phyloP scores from a whole-genome alignment of 2,797 vertebrate genomes.

The Bovichtus diacanthus region DNA sequence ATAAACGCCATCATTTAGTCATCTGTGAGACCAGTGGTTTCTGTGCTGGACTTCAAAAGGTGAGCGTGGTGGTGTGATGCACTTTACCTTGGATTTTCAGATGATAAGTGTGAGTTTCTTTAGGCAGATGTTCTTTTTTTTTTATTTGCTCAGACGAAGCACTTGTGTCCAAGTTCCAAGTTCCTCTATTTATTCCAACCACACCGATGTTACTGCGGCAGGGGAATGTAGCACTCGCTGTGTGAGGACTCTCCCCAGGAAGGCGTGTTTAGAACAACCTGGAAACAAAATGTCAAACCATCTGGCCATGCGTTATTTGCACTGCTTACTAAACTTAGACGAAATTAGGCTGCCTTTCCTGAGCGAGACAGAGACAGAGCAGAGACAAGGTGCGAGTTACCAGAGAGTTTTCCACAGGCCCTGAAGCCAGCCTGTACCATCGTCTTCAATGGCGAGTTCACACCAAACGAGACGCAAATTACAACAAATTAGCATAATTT shows the following conservation, averaged over 20 bases:
- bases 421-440: neutral
- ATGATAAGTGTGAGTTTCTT: conserved; percentile 4
- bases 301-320: conserved; percentile 10
- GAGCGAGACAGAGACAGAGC: neutral
- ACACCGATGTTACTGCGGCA: neutral
- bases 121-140: neutral
- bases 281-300: conserved; percentile 39
- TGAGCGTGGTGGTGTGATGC: neutral
- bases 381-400: no score
- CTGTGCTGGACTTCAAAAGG: neutral
- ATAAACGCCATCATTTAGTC: conserved; percentile 29
- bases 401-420: neutral
- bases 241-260: conserved; percentile 29
- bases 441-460: no score
- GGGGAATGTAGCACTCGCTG: conserved; percentile 34
- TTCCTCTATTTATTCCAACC: conserved; percentile 20
- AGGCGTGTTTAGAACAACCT: conserved; percentile 44
- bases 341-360: neutral
- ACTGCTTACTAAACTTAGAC: neutral
- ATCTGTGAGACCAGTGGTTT: conserved; percentile 7
- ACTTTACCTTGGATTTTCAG: neutral
- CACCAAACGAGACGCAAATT: no score
- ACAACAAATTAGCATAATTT: no score
- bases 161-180: neutral
- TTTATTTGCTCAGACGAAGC: neutral